A percentile compares a stretch with the other conserved stretches of the same genome.
Conservation (phyloP, 2,888 invertebrate species). For the Entomobrya proxima region DNA sequence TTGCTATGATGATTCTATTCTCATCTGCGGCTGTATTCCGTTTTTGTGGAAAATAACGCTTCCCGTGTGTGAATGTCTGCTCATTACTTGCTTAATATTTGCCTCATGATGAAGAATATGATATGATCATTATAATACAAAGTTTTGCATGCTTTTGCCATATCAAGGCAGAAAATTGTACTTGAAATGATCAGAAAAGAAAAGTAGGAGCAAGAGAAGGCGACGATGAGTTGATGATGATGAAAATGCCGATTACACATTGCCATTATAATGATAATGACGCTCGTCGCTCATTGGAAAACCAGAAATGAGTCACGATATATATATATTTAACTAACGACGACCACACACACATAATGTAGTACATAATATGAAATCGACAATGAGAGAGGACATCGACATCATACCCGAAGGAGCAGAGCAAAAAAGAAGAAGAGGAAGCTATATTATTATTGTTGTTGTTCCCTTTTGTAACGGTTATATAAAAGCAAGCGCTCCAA, state of each 20-base stretch:
- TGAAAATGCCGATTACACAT: constrained; percentile 63
- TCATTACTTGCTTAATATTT: constrained; percentile 11
- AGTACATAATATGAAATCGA: constrained; percentile 16
- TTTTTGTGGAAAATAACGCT: background rate
- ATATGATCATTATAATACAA: constrained; percentile 20
- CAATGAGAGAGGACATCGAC: constrained; percentile 32
- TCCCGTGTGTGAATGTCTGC: background rate
- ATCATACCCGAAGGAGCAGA: background rate
- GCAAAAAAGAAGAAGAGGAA: constrained; percentile 22
- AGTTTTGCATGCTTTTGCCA: background rate
- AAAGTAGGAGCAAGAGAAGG: background rate
- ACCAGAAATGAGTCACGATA: constrained; percentile 47
- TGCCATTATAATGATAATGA: constrained; percentile 52
- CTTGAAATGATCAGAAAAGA: background rate
- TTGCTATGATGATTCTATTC: background rate
- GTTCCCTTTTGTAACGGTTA: constrained; percentile 13
- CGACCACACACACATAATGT: background rate
- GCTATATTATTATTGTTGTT: constrained; percentile 20
- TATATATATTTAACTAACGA: constrained; percentile 34
- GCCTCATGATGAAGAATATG: background rate
- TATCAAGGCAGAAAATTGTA: background rate
- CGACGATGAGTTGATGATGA: constrained; percentile 50
- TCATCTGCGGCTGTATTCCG: constrained; percentile 1
- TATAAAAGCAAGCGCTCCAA: constrained; percentile 25
- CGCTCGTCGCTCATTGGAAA: constrained; percentile 41